Base-by-base conservation (phyloP, 1,140 invertebrate genomes). In the Drosophila mojavensis region DNA sequence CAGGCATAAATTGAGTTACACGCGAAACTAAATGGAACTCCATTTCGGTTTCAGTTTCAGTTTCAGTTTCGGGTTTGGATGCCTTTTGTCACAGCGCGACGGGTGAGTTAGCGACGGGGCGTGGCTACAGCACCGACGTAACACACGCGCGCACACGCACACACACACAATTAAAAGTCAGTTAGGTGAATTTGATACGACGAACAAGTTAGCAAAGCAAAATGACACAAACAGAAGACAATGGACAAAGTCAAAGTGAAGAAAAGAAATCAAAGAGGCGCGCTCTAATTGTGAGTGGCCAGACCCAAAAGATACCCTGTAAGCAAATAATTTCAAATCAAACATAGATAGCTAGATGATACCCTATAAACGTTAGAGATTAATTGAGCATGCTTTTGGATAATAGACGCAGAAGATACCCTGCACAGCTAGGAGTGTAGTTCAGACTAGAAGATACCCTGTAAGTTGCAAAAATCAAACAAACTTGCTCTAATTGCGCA, bases 1-100 rank as follows among this genome's bases (percentile, higher is more conserved):
- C 48, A 78, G 66, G 26, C 63, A 73, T 78, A 81, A 85, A 85
- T 78, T 72, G 64, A 85, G 78, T 81, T 81, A 85, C 70, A 85
- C 67, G 62, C 53, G 61, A 55, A 55, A 48, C 43, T 45, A 75
- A 76, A 76, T 78, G 75, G 75, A 63, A 76, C 50, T 73, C 71
- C 66, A 65, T 68, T 69, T 78, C 53, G 36, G 55, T 67, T 61
- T 76, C 61, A 10, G 58, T 61, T 77, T 61, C 55, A 61, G 28
- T 54, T 53, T 51, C 39, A 43, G 15, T 15, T 17, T 17, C 43
- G 43, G 43, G 3, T 47, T 47, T 47, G n/a, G 43, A 17, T 47
- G 15, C 36, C 56, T 61, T 75, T 74, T 78, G 50, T 68, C 67
- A 60, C 26, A 47, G 6, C 43, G 51, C 26, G 11, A 47, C 41